A percentile compares a stretch with the other conserved stretches of the same genome.
phyloP scores from a whole-genome alignment of 2,888 invertebrate species.

The Microchrysa polita region DNA sequence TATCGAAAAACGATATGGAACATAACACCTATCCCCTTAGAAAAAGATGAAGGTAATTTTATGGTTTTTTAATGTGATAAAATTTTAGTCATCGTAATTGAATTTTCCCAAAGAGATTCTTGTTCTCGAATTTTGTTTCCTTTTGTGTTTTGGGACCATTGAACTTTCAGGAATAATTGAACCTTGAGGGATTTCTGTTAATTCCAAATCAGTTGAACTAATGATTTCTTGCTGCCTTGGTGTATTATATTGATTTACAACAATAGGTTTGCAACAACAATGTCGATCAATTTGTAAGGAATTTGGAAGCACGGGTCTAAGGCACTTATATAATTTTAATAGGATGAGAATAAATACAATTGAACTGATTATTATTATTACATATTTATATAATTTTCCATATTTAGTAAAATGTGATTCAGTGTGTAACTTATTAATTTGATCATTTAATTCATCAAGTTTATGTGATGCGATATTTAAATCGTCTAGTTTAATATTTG shows the following conservation, averaged over 20 bases:
- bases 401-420: conserved; percentile 14
- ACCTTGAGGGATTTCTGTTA: not conserved
- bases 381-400: not conserved
- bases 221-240: not conserved
- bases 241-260: conserved; percentile 17
- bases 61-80: not conserved
- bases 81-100: not conserved
- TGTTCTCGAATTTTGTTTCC: not conserved
- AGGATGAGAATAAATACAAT: not conserved
- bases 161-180: too few relatives aligned
- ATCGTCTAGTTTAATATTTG: conserved; percentile 15
- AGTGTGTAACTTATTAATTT: not conserved
- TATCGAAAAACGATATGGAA: not conserved
- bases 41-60: conserved; percentile 3
- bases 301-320: conserved; percentile 3
- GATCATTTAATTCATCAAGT: conserved; percentile 17
- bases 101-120: conserved; percentile 1
- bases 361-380: not conserved
- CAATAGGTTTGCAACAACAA: conserved; percentile 11
- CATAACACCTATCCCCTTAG: conserved; percentile 25
- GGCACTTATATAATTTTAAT: conserved; percentile 2
- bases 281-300: conserved; percentile 10
- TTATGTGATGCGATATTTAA: conserved; percentile 25
- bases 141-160: too few relatives aligned
- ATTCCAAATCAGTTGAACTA: too few relatives aligned